Percentiles rank a stretch among this genome's conserved stretches.
phyloP scores from a whole-genome alignment of 1,140 invertebrate species.

The Brachionus calyciflorus region DNA sequence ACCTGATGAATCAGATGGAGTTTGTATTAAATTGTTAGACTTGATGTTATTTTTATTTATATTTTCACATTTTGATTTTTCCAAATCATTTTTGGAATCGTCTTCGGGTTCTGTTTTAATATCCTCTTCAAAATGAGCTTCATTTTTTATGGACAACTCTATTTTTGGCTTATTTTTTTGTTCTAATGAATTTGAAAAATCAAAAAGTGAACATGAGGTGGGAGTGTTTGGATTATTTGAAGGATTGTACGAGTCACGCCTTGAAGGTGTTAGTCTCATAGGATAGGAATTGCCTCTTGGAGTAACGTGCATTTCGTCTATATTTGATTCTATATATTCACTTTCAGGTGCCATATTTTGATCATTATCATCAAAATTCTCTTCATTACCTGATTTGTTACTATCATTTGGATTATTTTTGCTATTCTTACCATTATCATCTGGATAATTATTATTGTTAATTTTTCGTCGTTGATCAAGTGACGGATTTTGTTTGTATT shows the following conservation, averaged over 20 bases:
- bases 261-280: not conserved
- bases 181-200: not conserved
- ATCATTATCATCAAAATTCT: not conserved
- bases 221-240: not conserved
- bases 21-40: not conserved
- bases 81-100: not conserved
- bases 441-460: not conserved
- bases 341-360: not conserved
- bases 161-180: not conserved
- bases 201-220: not conserved
- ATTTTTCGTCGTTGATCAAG: not conserved
- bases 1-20: not conserved
- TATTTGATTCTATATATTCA: not conserved
- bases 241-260: not conserved
- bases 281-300: not conserved
- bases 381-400: not conserved
- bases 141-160: not conserved
- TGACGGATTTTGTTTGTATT: conserved; percentile 24
- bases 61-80: not conserved
- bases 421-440: conserved; percentile 22
- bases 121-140: not conserved
- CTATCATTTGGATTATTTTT: not conserved
- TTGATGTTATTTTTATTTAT: not conserved
- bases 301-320: not conserved
- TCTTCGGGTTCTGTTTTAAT: not conserved